phyloP scores from a whole-genome alignment of 2,888 invertebrate species.

The Formica aserva region DNA sequence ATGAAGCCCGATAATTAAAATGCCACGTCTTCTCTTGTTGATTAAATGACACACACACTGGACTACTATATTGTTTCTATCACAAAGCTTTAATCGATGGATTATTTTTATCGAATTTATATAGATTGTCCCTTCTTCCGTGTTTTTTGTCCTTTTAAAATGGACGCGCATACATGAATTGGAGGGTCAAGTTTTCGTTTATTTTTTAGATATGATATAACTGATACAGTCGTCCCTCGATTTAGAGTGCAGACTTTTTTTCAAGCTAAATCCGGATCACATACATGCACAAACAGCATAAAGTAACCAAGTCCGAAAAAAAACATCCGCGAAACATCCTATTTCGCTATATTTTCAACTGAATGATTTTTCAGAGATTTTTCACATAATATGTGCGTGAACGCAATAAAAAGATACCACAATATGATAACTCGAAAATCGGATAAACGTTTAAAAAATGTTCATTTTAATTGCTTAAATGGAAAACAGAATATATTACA shows the following conservation, averaged over 20 bases:
- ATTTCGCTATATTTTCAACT: background rate
- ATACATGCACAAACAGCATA: background rate
- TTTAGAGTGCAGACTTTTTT: conserved; percentile 21
- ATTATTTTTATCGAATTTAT: conserved; percentile 40
- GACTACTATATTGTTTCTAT: conserved; percentile 9
- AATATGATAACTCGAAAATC: background rate
- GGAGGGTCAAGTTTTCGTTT: background rate
- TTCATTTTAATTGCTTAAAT: background rate
- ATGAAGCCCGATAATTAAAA: conserved; percentile 37
- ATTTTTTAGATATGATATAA: conserved; percentile 1
- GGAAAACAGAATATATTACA: background rate
- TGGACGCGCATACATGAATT: background rate
- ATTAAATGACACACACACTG: background rate
- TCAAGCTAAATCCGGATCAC: conserved; percentile 9
- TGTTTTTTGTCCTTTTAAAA: conserved; percentile 2
- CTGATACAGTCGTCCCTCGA: background rate
- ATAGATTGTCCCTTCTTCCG: background rate
- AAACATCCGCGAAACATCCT: background rate
- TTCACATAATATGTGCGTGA: background rate
- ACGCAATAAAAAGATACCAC: background rate
- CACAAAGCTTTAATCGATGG: conserved; percentile 6
- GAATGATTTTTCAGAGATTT: background rate
- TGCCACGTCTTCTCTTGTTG: conserved; percentile 19
- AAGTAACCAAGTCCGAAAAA: conserved; percentile 14
- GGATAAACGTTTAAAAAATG: background rate